phyloP scores from a whole-genome alignment of 1,140 invertebrate genomes.

The Chrysoperla carnea region DNA sequence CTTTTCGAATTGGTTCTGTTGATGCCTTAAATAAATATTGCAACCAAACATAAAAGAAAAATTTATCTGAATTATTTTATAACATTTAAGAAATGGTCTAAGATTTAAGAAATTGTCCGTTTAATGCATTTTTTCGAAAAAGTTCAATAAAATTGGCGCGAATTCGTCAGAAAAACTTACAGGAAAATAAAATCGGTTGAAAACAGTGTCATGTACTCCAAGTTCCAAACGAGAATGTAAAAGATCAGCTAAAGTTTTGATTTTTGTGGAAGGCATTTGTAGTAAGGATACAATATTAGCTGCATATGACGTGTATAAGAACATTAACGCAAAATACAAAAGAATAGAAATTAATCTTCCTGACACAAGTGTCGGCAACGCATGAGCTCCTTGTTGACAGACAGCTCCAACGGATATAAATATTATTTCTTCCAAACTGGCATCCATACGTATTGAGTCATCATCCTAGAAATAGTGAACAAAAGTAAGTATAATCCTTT shows the following conservation, averaged over 20 bases:
- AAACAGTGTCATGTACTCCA: conserved; percentile 40
- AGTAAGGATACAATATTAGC: conserved; percentile 46
- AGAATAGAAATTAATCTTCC: conserved; percentile 29
- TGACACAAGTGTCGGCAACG: conserved; percentile 19
- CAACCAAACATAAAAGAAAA: not conserved
- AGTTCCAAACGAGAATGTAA: conserved; percentile 38
- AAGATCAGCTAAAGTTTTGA: conserved; percentile 34
- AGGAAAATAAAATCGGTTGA: conserved; percentile 41
- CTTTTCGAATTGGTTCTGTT: conserved; percentile 34
- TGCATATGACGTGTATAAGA: conserved; percentile 38
- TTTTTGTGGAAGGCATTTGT: conserved; percentile 38
- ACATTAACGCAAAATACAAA: conserved; percentile 28
- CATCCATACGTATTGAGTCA: not conserved
- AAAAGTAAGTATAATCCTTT: no score
- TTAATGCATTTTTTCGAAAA: no score
- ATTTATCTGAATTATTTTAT: not conserved
- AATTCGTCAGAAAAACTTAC: conserved; percentile 19
- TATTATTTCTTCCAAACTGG: not conserved
- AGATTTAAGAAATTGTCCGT: no score
- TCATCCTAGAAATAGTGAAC: not conserved
- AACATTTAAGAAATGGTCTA: no score
- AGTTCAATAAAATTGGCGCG: no score
- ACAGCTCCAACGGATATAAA: conserved; percentile 31
- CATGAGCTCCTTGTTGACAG: conserved; percentile 36
- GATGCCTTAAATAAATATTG: conserved; percentile 25